These are phyloP conservation scores for Aegotheles bennettii DNA, from an alignment of 2,113 vertebrate species.

Conservation along the genomic window DNA sequence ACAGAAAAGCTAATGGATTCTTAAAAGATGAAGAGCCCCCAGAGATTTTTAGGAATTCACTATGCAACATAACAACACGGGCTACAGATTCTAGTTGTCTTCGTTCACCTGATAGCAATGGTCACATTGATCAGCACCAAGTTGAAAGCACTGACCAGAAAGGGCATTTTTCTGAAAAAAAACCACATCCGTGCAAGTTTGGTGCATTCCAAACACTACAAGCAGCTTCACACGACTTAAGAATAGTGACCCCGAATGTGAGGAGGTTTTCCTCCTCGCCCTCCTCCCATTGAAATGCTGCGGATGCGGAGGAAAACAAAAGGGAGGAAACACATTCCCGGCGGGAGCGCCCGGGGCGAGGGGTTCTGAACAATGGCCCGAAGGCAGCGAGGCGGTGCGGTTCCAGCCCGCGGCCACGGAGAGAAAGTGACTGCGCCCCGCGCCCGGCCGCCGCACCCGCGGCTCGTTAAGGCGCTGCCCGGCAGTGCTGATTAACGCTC, in stretches of 20 bases:
- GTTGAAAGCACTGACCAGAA: neutral
- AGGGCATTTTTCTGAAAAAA: neutral
- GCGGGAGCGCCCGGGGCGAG: constrained; percentile 49
- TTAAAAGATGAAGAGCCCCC: neutral
- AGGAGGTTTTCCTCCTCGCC: neutral
- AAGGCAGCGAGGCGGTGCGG: constrained; percentile 40
- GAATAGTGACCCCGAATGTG: neutral
- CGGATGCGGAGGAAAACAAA: constrained; percentile 71
- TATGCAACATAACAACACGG: accelerated
- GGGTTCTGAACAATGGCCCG: constrained; percentile 67
- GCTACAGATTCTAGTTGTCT: neutral
- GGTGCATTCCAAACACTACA: neutral
- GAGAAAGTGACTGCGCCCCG: constrained; percentile 14
- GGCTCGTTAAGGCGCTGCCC: no score
- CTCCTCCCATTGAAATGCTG: constrained; percentile 61
- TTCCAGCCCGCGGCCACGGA: no score
- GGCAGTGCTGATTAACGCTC: no score
- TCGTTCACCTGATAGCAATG: accelerated
- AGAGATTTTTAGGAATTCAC: neutral
- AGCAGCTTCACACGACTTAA: neutral
- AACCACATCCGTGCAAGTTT: neutral
- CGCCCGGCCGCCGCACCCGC: neutral
- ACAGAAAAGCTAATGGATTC: neutral
- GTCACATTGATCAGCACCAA: neutral
- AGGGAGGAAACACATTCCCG: constrained; percentile 71